Evolutionary conservation across 2,888 invertebrate genomes (phyloP), one percentile per base, ranked within the genome.

Genomic region (Arge pagana): DNA sequence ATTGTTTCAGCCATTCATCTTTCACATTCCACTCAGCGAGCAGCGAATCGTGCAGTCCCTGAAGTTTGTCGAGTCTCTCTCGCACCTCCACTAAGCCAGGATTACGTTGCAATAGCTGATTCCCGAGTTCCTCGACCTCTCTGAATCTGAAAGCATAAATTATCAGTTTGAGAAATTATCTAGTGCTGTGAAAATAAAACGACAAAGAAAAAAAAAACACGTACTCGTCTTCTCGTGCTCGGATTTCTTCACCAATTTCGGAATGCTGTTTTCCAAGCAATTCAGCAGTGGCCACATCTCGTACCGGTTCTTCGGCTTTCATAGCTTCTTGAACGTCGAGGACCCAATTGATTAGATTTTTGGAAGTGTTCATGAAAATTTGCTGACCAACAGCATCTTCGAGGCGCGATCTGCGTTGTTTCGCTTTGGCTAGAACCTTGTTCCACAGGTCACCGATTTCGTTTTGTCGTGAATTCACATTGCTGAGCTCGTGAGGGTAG

Each of bases 301-400:
- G 84, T 0, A 92, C 93, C 0, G 84, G 82, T 61, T 87, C 88
- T 65, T 92, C 91, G 2, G 87, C 86, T 40, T 90, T 86, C 48
- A 95, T 77, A 49, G 87, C 86, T 62, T 89, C 88, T 63, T 91
- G 89, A 2, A 90, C 86, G 58, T 87, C 85, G 62, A 85, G 85
- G 5, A 91, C 83, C 93, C 95, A 95, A 54, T 84, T 85, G n/a
- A 90, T 78, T 51, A 93, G 79, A 50, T 87, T 90, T 61, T 89
- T 87, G 8, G 90, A 87, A 71, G 92, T 91, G 68, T 86, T 88
- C 68, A 88, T 89, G 77, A 96, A 95, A 68, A 96, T 92, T 77
- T 97, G 96, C 70, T 93, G 90, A 0, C 97, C 97, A 3, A 97
- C 96, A 1, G 96, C 94, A 69, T 93, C 93, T 77, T 96, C 95